Conservation (phyloP, 2,113 vertebrate genomes). For the Leucopsar rothschildi region DNA sequence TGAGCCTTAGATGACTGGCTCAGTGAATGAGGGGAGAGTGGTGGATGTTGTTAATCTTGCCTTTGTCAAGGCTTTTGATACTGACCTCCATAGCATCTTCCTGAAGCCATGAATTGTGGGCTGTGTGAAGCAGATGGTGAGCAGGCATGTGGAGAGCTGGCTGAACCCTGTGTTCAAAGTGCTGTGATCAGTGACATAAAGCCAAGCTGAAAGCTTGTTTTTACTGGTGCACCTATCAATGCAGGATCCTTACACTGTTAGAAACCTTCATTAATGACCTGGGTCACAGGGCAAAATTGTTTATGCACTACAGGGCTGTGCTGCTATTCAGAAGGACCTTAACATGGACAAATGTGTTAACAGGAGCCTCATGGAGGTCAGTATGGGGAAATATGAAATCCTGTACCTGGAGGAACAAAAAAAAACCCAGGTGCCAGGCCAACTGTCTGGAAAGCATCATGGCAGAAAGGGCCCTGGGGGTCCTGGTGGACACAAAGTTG, state of each 20-base stretch:
- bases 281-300: neutral
- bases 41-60: neutral
- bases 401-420: neutral
- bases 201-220: neutral
- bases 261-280: neutral
- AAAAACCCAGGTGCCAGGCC: neutral
- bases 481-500: neutral
- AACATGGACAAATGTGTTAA: neutral
- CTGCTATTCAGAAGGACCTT: neutral
- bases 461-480: neutral
- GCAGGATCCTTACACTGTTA: neutral
- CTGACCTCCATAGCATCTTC: neutral
- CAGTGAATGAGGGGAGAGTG: neutral
- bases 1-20: neutral
- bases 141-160: neutral
- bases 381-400: fast-evolving
- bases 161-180: neutral
- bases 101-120: neutral
- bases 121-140: neutral
- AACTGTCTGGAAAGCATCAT: neutral
- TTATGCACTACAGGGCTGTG: neutral
- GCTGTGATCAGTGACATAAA: neutral
- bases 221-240: neutral
- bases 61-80: neutral
- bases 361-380: neutral